These are phyloP conservation scores for Plebejus melissa DNA, from an alignment of 2,888 invertebrate species.

Conservation along the genomic window DNA sequence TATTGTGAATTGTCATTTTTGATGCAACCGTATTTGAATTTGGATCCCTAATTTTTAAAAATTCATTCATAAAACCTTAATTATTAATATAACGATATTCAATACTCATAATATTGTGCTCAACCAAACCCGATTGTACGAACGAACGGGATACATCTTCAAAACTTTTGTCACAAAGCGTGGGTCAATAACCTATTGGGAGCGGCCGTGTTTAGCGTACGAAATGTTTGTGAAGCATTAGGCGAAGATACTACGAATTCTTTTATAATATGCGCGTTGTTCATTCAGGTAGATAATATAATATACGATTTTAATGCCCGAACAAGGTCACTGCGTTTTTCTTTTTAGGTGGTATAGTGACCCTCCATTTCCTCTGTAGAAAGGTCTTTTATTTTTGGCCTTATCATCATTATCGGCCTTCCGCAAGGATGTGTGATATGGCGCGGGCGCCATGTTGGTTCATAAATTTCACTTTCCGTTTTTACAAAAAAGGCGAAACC, in stretches of 20 bases:
- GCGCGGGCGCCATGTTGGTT: neutral
- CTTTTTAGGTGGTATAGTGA: neutral
- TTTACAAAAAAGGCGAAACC: neutral
- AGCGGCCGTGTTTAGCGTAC: slow-evolving; percentile 51
- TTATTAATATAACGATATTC: neutral
- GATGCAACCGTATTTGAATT: too few species aligned
- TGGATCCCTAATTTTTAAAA: too few species aligned
- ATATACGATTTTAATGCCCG: neutral
- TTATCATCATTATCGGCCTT: neutral
- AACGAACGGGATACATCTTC: slow-evolving; percentile 54
- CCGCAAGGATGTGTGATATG: slow-evolving; percentile 5
- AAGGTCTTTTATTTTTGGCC: neutral
- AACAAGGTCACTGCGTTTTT: neutral
- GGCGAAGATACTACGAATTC: neutral
- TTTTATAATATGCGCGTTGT: neutral
- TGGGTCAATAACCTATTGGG: slow-evolving; percentile 70
- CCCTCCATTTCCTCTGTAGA: neutral
- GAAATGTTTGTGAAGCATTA: slow-evolving; percentile 17
- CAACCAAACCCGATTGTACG: neutral
- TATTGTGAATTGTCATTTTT: neutral
- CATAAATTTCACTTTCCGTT: neutral
- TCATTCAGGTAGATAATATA: neutral
- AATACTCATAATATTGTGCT: neutral
- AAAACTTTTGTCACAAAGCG: slow-evolving; percentile 73
- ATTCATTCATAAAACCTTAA: neutral